These are phyloP conservation scores for Protonibea diacanthus DNA, from an alignment of 2,797 vertebrate genomes.

Conservation along the genomic window DNA sequence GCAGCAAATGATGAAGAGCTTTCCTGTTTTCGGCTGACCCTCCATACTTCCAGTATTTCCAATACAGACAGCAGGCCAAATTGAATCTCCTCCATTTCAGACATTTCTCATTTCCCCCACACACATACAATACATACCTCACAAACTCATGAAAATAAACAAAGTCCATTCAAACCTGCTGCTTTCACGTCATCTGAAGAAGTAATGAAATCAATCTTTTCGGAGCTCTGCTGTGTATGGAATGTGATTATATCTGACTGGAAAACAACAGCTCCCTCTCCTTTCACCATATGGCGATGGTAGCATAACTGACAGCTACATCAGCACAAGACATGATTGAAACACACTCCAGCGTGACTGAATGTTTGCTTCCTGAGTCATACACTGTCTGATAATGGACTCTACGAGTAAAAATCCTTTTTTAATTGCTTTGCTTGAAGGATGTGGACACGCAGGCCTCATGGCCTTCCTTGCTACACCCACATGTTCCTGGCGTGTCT, in stretches of 20 bases:
- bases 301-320: constrained; percentile 25
- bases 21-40: constrained; percentile 51
- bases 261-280: constrained; percentile 26
- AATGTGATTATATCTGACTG: constrained; percentile 39
- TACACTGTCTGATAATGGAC: constrained; percentile 37
- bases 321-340: constrained; percentile 36
- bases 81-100: constrained; percentile 34
- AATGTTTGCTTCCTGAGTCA: constrained; percentile 48
- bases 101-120: constrained; percentile 39
- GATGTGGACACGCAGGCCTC: constrained; percentile 46
- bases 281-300: constrained; percentile 15
- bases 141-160: constrained; percentile 55
- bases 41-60: constrained; percentile 32
- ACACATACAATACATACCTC: constrained; percentile 35
- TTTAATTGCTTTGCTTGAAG: constrained; percentile 44
- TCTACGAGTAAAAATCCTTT: constrained; percentile 18
- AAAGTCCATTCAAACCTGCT: constrained; percentile 52
- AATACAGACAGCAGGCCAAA: constrained; percentile 5
- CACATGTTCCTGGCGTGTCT: constrained; percentile 63
- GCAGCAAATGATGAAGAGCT: constrained; percentile 53
- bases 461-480: constrained; percentile 40
- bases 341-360: neutral
- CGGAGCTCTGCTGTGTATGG: constrained; percentile 24
- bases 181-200: constrained; percentile 39
- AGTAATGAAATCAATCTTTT: constrained; percentile 50